Base-by-base conservation (phyloP, 2,888 invertebrate genomes). In the Subacronicta megacephala region DNA sequence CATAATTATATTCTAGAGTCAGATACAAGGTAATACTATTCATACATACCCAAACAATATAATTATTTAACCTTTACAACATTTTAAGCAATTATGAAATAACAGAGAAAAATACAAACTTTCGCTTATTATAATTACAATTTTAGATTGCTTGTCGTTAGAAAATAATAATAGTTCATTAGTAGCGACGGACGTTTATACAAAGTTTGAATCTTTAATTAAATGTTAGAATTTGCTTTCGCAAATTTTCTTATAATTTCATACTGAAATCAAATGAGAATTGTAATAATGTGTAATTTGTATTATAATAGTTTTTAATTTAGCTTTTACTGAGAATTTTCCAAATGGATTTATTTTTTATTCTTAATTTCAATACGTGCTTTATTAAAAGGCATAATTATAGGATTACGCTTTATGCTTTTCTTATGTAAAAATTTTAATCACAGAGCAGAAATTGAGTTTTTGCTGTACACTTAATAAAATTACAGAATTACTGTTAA, bases 81-180 rank as follows among this genome's bases (percentile, higher is more conserved):
- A 13, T 47, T 18, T 49, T 3, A 20, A 43, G 35, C 43, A 7
- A 47, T 26, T 42, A 38, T 46, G 20, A 41, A 44, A 33, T 13
- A 37, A 35, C 33, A 18, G 1, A 35, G 13, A 65, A 53, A 60
- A 43, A 47, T 44, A 47, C 12, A 10, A 55, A 41, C 33, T 45
- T 67, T 56, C 44, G 10, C 37, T 38, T 57, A 40, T 15, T 35
- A 35, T 50, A 60, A 60, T 66, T 35, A 38, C 20, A 45, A 62
- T 68, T 45, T 47, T 31, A 56, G 43, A 47, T 57, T 36, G 43
- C 49, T 72, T 50, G 46, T 56, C 63, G 49, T 55, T 52, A 44
- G 41, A 63, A 70, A 41, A 52, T 52, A 70, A 74, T 72, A 66
- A 67, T 44, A 63, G 63, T 72, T 70, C 75, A 72, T 72, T 74